Evolutionary conservation across 2,797 vertebrate species (phyloP), one percentile per base, ranked within the genome.

Genomic region (Trachops cirrhosus): DNA sequence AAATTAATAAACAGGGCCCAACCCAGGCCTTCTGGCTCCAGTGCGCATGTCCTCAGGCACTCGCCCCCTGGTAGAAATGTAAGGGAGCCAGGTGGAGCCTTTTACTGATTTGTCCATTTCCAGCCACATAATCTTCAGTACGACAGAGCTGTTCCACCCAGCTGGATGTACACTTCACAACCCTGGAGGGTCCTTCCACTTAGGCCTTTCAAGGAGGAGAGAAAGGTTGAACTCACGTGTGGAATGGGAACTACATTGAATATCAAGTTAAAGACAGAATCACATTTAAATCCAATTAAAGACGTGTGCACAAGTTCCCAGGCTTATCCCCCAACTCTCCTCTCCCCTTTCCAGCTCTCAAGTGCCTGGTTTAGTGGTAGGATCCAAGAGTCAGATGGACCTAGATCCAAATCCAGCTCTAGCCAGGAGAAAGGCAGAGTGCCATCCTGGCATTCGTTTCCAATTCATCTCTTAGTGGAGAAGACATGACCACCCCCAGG

Each of bases 51-150:
- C 44, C 21, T 50, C 68, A 34, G 57, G 34, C n/a, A 34, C 15
- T 39, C 19, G 11, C n/a, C 37, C 64, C 71, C 3, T 1, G n/a
- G 39, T 11, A 4, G 12, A 73, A 46, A 48, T 0, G 0, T 18
- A 41, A 32, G 48, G 37, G 16, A 46, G 14, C 21, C 24, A 50
- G 14, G 3, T 34, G 32, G 19, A 12, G 16, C 48, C 19, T 5
- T 50, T 8, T 22, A 34, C 41, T 15, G 46, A 41, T 32, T 4
- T 21, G 50, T 32, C 68, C 26, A 2, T 12, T 34, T 70, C 22
- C 21, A 0, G 0, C 32, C 44, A 29, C 1, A 11, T 7, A 4
- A 11, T 59, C 19, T 39, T 2, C 19, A 18, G 48, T 6, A 10
- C 9, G 39, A 12, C 29, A 50, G 48, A 54, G 9, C 22, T 50